Percentiles rank a stretch among this genome's conserved stretches.
Conservation (phyloP, 1,140 invertebrate genomes). For the Atta colombica region DNA sequence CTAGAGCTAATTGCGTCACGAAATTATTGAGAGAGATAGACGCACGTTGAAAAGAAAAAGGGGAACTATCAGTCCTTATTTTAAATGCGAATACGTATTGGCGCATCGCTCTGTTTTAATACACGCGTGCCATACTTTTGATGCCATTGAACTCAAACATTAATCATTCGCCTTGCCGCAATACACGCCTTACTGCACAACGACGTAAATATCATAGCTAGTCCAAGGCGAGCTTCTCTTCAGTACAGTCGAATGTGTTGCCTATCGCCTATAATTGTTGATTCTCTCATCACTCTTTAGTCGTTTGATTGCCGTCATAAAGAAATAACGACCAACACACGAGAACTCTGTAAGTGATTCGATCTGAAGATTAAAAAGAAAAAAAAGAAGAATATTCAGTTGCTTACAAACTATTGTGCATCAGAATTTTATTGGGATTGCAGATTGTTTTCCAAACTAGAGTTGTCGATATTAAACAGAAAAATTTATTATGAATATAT, state of each 20-base stretch:
- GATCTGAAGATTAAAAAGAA: background rate
- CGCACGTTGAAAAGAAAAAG: background rate
- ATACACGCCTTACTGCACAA: conserved; percentile 52
- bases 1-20: background rate
- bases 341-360: background rate
- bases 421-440: background rate
- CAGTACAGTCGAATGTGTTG: conserved; percentile 58
- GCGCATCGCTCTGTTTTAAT: background rate
- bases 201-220: conserved; percentile 50
- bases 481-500: too few species aligned
- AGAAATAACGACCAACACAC: background rate
- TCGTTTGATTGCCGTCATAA: background rate
- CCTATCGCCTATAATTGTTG: background rate
- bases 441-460: background rate
- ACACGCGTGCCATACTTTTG: conserved; percentile 29
- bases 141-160: conserved; percentile 74
- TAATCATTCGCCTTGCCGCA: conserved; percentile 72
- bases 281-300: background rate
- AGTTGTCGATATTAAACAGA: too few species aligned
- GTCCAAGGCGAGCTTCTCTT: conserved; percentile 77
- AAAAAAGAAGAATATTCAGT: background rate
- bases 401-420: background rate
- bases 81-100: background rate
- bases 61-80: background rate
- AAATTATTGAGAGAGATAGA: too few species aligned